Base-by-base conservation (phyloP, 2,888 invertebrate genomes). In the Harmothoe impar region DNA sequence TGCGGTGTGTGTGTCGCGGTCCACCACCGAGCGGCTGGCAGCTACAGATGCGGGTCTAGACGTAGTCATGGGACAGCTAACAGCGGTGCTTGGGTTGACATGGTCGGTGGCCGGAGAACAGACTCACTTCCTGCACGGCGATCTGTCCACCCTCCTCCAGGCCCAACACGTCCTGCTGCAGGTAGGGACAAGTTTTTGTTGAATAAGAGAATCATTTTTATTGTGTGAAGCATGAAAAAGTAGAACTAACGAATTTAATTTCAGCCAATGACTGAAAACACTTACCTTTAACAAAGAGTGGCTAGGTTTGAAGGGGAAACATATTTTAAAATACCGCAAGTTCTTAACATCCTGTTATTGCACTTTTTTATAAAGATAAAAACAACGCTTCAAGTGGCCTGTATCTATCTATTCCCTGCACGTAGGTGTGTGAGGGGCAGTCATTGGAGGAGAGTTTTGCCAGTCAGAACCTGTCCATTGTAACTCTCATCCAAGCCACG, bases 101-200 rank as follows among this genome's bases (percentile, higher is more conserved):
- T 81, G 81, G 81, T 33, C 25, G 5, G 15, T 25, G 5, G 33
- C 81, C 5, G 43, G 33, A 7, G 43, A 33, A 33, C 33, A 23
- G 23, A 81, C 43, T 17, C 43, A 81, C 81, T 81, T 35, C 81
- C 43, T 81, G 12, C 81, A 81, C 43, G 81, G 81, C 43, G 81
- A 81, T 17, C 15, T 81, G 10, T 1, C 33, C 23, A 23, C 81
- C 0, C 81, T 81, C 35, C 20, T 33, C 7, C 81, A 81, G 81
- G 81, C 81, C 33, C 81, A 81, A 25, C 23, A 81, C 5, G 81
- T 81, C 12, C 81, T 81, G 23, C 23, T 5, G 12, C 20, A 81
- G n/a, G 81, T 81, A n/a, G n/a, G 81, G 0, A n/a, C n/a, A n/a
- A 33, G 12, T 29, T 29, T 29, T 72, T n/a, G 5, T 68, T 68